Conservation (phyloP, 1,140 invertebrate genomes). For the Notospermus geniculatus region DNA sequence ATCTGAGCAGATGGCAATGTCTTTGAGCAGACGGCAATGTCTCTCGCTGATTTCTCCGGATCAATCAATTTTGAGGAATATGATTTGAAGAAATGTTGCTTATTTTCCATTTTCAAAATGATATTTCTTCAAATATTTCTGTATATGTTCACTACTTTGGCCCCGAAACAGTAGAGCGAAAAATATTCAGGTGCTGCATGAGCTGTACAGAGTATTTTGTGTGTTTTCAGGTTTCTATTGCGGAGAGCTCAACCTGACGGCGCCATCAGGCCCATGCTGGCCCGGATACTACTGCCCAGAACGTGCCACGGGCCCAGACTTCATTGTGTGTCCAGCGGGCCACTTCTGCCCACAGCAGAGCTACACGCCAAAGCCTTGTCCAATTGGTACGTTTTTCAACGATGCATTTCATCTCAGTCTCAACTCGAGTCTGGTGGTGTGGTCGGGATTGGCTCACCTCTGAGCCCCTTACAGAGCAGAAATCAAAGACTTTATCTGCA, state of each 20-base stretch:
- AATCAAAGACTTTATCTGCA: neutral
- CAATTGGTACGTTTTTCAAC: slow-evolving; percentile 32
- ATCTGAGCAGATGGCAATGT: no score
- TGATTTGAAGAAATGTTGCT: neutral
- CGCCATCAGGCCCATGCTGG: slow-evolving; percentile 34
- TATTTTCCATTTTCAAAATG: neutral
- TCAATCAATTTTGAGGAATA: no score
- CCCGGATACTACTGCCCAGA: slow-evolving; percentile 44
- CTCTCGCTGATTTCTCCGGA: no score
- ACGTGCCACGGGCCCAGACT: slow-evolving; percentile 25
- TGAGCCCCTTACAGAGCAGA: neutral
- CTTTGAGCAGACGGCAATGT: no score
- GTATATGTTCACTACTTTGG: no score
- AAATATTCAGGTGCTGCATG: no score
- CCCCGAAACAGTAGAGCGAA: no score
- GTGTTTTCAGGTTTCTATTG: slow-evolving; percentile 35
- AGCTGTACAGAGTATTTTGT: no score
- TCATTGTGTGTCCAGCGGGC: slow-evolving; percentile 36
- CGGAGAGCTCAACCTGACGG: slow-evolving; percentile 31
- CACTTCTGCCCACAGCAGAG: slow-evolving; percentile 38
- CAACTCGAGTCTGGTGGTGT: neutral
- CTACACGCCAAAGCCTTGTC: slow-evolving; percentile 33
- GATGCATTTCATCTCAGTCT: neutral
- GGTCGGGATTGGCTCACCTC: neutral
- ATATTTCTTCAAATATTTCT: neutral